Evolutionary conservation across 2,113 vertebrate genomes (phyloP).

Genomic region (Tetraodon nigroviridis): DNA sequence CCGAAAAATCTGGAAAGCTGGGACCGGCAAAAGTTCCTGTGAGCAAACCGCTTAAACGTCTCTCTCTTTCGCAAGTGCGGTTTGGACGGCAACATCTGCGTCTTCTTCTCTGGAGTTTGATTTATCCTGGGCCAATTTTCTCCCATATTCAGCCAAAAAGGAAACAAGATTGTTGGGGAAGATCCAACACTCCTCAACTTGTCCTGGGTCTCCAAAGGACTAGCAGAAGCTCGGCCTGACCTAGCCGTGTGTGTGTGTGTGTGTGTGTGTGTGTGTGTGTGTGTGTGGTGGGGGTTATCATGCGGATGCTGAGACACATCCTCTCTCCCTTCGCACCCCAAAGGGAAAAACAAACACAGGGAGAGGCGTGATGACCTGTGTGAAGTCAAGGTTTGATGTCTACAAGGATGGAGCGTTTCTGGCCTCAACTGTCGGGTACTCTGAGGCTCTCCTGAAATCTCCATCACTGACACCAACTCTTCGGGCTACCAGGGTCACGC

Average conservation of each 20-base stretch:
- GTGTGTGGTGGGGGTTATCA: constrained; percentile 43
- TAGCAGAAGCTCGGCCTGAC: constrained; percentile 54
- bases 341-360: not conserved
- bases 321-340: constrained; percentile 5
- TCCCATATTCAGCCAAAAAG: constrained; percentile 26
- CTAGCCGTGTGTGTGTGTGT: constrained; percentile 13
- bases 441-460: constrained; percentile 1
- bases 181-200: constrained; percentile 20
- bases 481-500: too few species aligned
- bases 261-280: too few species aligned
- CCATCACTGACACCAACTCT: too few species aligned
- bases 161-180: constrained; percentile 33
- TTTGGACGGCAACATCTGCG: constrained; percentile 8
- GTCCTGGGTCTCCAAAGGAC: constrained; percentile 18
- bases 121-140: constrained; percentile 10
- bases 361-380: too few species aligned
- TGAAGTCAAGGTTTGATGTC: too few species aligned
- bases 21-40: constrained; percentile 3
- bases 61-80: constrained; percentile 27
- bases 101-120: constrained; percentile 13
- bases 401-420: too few species aligned
- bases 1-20: not conserved
- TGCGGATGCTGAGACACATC: constrained; percentile 49
- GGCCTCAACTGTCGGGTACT: too few species aligned
- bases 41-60: constrained; percentile 1